These are phyloP conservation scores for Alaudala cheleensis DNA, from an alignment of 2,113 vertebrate genomes.

Conservation along the genomic window DNA sequence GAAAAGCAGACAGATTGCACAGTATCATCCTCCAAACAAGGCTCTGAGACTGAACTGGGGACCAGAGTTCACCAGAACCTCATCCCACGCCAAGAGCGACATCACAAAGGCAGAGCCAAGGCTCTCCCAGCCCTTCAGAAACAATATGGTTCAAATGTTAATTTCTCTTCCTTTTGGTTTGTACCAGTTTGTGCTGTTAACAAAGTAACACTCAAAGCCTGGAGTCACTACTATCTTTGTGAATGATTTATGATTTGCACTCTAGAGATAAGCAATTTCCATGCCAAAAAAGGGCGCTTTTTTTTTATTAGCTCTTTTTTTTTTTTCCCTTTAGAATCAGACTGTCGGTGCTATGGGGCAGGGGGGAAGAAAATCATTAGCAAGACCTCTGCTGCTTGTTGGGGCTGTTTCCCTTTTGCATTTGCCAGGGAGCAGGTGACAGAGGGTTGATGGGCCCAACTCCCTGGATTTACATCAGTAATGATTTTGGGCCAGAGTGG, in stretches of 20 bases:
- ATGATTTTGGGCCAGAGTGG: not conserved
- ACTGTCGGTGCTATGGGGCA: not conserved
- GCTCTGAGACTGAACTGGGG: not conserved
- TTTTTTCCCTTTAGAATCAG: not conserved
- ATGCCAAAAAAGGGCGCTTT: slow-evolving; percentile 30
- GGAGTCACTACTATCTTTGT: slow-evolving; percentile 64
- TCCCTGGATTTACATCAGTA: not conserved
- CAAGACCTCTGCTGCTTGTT: not conserved
- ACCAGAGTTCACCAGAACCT: not conserved
- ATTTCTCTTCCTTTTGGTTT: slow-evolving; percentile 69
- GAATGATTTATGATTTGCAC: slow-evolving; percentile 75
- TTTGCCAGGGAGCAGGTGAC: not conserved
- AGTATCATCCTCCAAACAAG: not conserved
- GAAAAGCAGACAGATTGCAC: slow-evolving; percentile 17
- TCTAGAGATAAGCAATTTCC: slow-evolving; percentile 65
- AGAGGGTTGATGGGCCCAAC: not conserved
- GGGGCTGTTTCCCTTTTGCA: not conserved
- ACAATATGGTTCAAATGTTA: slow-evolving; percentile 62
- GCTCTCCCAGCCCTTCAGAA: slow-evolving; percentile 41
- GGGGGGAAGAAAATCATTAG: not conserved
- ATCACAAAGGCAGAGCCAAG: not conserved
- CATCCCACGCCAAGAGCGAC: not conserved
- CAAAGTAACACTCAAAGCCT: slow-evolving; percentile 67
- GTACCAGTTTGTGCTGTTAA: slow-evolving; percentile 64
- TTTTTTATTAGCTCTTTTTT: not conserved